Percentiles rank a stretch among this genome's conserved stretches.
These are phyloP conservation scores for Listronotus bonariensis DNA, from an alignment of 1,140 invertebrate species.

Conservation along the genomic window DNA sequence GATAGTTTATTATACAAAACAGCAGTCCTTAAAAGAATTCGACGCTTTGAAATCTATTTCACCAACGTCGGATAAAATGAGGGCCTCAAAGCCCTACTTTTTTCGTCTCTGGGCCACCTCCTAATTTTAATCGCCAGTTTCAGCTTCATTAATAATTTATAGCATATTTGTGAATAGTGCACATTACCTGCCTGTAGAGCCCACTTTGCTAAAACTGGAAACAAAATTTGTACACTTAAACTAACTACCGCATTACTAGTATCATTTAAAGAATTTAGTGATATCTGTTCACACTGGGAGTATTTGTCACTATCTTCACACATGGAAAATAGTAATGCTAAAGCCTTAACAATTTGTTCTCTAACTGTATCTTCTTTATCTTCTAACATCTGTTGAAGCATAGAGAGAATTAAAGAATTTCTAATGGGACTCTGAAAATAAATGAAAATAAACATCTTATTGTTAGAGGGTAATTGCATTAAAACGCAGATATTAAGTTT, in stretches of 20 bases:
- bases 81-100: no score
- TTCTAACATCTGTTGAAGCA: conserved; percentile 77
- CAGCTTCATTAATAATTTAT: no score
- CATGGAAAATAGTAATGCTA: conserved; percentile 67
- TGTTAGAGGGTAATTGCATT: no score
- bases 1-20: no score
- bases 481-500: no score
- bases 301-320: conserved; percentile 74
- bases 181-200: conserved; percentile 55
- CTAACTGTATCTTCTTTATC: conserved; percentile 72
- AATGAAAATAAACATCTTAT: background rate
- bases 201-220: conserved; percentile 68
- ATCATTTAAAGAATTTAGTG: conserved; percentile 62
- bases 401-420: conserved; percentile 74
- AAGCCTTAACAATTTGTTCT: conserved; percentile 66
- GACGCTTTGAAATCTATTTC: no score
- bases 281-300: conserved; percentile 64
- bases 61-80: no score
- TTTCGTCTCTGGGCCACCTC: no score
- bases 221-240: conserved; percentile 56
- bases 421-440: conserved; percentile 61
- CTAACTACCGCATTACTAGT: conserved; percentile 59
- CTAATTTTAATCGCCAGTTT: no score
- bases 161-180: background rate
- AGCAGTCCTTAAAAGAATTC: no score